Base-by-base conservation (phyloP, 2,888 invertebrate species). In the Scaptodrosophila latifasciaeformis region DNA sequence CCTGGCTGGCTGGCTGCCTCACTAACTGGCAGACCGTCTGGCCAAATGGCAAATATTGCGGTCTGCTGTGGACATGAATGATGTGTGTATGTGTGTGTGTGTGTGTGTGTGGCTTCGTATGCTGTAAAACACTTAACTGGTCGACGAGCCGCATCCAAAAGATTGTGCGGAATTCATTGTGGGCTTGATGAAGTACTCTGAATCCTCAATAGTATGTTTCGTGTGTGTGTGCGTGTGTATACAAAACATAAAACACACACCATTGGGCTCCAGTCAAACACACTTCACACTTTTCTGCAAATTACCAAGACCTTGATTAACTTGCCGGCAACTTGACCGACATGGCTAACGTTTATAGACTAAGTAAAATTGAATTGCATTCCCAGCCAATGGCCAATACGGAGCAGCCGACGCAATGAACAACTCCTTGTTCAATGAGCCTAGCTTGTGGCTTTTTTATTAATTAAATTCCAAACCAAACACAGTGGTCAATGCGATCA, bases 391-490 rank as follows among this genome's bases (percentile, higher is more conserved):
- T 42, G 5, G 34, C 34, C 4, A 13, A 10, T 37, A 44, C 29
- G 51, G 29, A 55, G 45, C 27, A 27, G 21, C 30, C n/a, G 27
- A 7, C 29, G 49, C 29, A 27, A 27, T 43, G n/a, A 46, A 37
- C 30, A 50, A 7, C 39, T 63, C 63, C 59, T 59, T 75, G 78
- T 49, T 78, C 76, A 78, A 78, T 72, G 72, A 56, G 52, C 46
- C 71, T 63, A 53, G 55, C 47, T 39, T 10, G 43, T 57, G 61
- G 53, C 30, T 45, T 2, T 67, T 61, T 46, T 72, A 75, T 74
- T 74, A 74, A 74, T 74, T 78, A 71, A 70, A 78, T 75, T 75
- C 63, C 78, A 56, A n/a, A n/a, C n/a, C n/a, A n/a, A n/a, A n/a
- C n/a, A n/a, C n/a, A n/a, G n/a, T n/a, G n/a, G n/a, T n/a, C n/a